Evolutionary conservation across 2,888 invertebrate species (phyloP).

Genomic region (Hirtodrosophila alboralis): DNA sequence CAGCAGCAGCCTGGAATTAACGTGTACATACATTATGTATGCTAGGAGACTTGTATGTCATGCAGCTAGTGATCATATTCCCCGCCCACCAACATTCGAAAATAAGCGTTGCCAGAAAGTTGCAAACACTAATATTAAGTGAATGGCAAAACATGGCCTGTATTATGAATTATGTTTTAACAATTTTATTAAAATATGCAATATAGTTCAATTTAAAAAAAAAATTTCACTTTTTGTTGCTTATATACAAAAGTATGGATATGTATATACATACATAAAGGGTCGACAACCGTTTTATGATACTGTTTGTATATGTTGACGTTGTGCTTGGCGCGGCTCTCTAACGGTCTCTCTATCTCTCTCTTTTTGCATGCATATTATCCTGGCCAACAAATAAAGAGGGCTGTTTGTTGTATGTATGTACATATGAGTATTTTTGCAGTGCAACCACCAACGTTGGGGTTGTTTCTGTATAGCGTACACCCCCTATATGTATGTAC

Average conservation of each 20-base stretch:
- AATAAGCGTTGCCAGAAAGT: slow-evolving; percentile 49
- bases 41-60: slow-evolving; percentile 17
- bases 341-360: background rate
- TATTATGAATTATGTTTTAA: background rate
- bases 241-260: slow-evolving; percentile 27
- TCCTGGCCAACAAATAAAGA: slow-evolving; percentile 41
- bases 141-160: slow-evolving; percentile 32
- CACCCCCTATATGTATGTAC: slow-evolving; percentile 45
- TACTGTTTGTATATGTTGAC: slow-evolving; percentile 32
- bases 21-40: background rate
- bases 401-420: slow-evolving; percentile 43
- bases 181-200: no score
- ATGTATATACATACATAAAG: no score
- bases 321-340: slow-evolving; percentile 11
- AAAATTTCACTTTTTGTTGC: slow-evolving; percentile 12
- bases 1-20: slow-evolving; percentile 15
- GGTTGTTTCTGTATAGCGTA: slow-evolving; percentile 58
- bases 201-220: background rate
- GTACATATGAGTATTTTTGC: slow-evolving; percentile 49
- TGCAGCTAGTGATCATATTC: slow-evolving; percentile 21
- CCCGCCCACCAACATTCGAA: slow-evolving; percentile 8
- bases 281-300: slow-evolving; percentile 77
- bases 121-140: slow-evolving; percentile 9
- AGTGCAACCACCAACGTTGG: slow-evolving; percentile 65
- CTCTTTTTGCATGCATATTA: slow-evolving; percentile 19